Conservation (phyloP, 2,113 vertebrate species). For the Bubo scandiacus region DNA sequence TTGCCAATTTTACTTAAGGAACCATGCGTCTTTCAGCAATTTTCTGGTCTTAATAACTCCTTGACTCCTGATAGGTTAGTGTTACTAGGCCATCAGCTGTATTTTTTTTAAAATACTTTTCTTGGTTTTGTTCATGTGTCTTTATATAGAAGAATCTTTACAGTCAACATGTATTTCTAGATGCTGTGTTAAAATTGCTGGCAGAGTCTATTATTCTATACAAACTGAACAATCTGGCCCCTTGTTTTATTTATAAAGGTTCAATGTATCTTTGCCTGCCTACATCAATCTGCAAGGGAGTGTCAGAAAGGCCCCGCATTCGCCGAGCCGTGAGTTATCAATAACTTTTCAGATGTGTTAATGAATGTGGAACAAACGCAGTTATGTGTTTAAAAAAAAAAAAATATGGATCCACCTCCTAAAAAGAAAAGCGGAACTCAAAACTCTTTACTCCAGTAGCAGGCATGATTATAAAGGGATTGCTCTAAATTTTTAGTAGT, state of each 20-base stretch:
- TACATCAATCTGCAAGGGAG: constrained; percentile 88
- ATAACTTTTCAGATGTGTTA: constrained; percentile 89
- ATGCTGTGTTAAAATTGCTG: constrained; percentile 86
- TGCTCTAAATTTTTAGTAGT: constrained; percentile 59
- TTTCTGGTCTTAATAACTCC: background rate
- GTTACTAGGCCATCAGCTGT: constrained; percentile 20
- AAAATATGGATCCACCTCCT: constrained; percentile 47
- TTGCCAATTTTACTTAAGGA: background rate
- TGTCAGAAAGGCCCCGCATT: constrained; percentile 88
- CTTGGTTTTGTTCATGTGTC: constrained; percentile 74
- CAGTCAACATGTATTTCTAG: constrained; percentile 81
- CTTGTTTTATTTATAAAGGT: constrained; percentile 92
- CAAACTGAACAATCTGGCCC: constrained; percentile 89
- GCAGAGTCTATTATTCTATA: constrained; percentile 83
- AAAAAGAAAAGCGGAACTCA: background rate
- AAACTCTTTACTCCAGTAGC: constrained; percentile 70
- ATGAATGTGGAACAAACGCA: constrained; percentile 84
- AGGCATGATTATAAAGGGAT: constrained; percentile 72
- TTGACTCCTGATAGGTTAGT: constrained; percentile 13
- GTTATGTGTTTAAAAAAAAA: constrained; percentile 73
- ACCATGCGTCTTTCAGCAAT: background rate
- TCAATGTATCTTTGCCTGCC: constrained; percentile 90
- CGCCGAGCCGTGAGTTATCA: constrained; percentile 88
- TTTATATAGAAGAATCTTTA: constrained; percentile 75
- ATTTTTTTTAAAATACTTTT: background rate